Evolutionary conservation across 1,140 invertebrate species (phyloP), one percentile per base, ranked within the genome.

Genomic region (Drosophila murphyi): DNA sequence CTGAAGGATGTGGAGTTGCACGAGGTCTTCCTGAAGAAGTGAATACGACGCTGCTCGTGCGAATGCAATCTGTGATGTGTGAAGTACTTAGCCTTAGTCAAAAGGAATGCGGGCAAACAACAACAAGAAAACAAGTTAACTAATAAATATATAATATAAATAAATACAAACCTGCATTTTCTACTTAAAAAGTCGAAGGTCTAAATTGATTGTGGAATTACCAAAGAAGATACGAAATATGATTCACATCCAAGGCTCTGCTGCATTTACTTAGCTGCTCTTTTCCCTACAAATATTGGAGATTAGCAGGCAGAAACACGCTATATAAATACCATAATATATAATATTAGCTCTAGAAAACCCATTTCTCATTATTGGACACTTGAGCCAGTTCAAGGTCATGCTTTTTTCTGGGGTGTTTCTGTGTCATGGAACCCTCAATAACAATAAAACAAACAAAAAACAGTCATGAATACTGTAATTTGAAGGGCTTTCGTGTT

Each of bases 11-110:
- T 89, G 29, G 85, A 89, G 43, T 67, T 89, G 48, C 75, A 64
- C 35, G 86, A 89, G 63, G 61, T 85, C 2, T 89, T 89, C 52
- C 78, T 85, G 5, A 89, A 85, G 52, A 89, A 88, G 54, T 80
- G 54, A 72, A 37, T 34, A 6, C 35, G 48, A 45, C 6, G 50
- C 31, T 2, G 35, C 63, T 5, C 7, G 6, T 67, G 57, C 20
- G 43, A 61, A 78, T 89, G 72, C 80, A 80, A 89, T 83, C 83
- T 88, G 83, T 88, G 83, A 88, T 88, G 83, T 89, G 63, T 78
- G 67, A 83, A 74, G 82, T 88, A 88, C 83, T 83, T 88, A 80
- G 80, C 83, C 85, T 82, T 74, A 68, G 83, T 59, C 78, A 64
- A 80, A 70, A 68, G 61, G 65, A 80, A 73, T 69, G 62, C 75